Base-by-base conservation (phyloP, 2,797 vertebrate genomes). In the Siniperca scherzeri region DNA sequence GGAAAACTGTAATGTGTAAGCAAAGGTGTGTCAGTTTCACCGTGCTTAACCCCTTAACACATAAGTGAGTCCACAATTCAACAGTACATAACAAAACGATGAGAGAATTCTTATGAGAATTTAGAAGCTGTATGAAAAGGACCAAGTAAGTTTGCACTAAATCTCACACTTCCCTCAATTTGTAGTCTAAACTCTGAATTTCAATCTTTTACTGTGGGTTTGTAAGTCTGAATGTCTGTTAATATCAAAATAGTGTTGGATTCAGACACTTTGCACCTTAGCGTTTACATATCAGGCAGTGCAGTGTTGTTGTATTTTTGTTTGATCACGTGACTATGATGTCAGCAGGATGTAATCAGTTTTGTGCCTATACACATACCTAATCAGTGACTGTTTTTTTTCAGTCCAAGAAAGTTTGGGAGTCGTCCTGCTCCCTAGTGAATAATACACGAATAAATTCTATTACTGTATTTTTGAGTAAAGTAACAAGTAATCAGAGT, bases 1-100 rank as follows among this genome's bases (percentile, higher is more conserved):
- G 57, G 68, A 30, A 38, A 71, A 64, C 30, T 68, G 70, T 78
- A 95, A 94, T 8, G 30, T 25, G 65, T 38, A 17, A 69, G 70
- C 12, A 5, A 36, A 64, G 33, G 40, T 56, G 68, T 83, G 78
- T 74, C 57, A 16, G n/a, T 71, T 57, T 30, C n/a, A 33, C 17
- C 38, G 17, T 7, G 44, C 3, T 73, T 55, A 74, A 74, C 70
- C 64, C 53, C 12, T 67, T 16, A 22, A 69, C 42, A n/a, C 61
- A 0, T 42, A 12, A 42, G 40, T 42, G 40, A 42, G 9, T 42
- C 40, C 40, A 42, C 40, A 42, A 42, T 42, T 42, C 0, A 42
- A 42, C 38, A 42, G 40, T 42, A 42, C 40, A 42, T 10, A 42
- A 42, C 9, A 10, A 11, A 42, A 42, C 2, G 8, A 7, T 38